Conservation (phyloP, 2,113 vertebrate species). For the Neogobius melanostomus region DNA sequence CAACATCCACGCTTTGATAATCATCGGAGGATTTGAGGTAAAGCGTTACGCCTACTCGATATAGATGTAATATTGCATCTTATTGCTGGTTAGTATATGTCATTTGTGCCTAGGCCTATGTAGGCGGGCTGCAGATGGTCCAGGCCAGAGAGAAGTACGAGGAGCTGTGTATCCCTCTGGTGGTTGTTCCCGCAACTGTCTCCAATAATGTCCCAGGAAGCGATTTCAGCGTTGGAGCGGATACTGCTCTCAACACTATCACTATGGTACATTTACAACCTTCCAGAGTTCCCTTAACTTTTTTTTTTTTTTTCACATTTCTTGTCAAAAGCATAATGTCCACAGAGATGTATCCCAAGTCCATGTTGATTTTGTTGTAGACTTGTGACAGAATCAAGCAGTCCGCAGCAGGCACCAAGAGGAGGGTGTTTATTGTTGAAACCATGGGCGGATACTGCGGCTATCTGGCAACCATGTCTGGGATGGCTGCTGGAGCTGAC, state of each 20-base stretch:
- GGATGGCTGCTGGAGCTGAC: conserved; percentile 88
- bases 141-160: conserved; percentile 84
- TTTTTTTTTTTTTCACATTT: too few species aligned
- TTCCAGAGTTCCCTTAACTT: too few species aligned
- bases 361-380: conserved; percentile 51
- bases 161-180: conserved; percentile 87
- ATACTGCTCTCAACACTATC: conserved; percentile 91
- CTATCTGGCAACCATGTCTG: conserved; percentile 94
- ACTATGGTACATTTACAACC: conserved; percentile 56
- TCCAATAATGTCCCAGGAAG: conserved; percentile 92
- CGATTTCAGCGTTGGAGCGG: conserved; percentile 87
- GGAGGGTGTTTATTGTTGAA: conserved; percentile 93
- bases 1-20: conserved; percentile 85
- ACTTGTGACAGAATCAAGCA: conserved; percentile 95
- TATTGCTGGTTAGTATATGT: not conserved
- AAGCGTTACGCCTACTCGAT: conserved; percentile 11
- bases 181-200: conserved; percentile 87
- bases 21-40: conserved; percentile 92
- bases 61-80: too few species aligned
- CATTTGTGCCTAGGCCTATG: conserved; percentile 74
- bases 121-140: conserved; percentile 82
- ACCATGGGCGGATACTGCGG: conserved; percentile 96
- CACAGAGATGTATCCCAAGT: not conserved
- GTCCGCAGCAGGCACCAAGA: conserved; percentile 92
- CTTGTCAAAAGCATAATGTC: not conserved